These are phyloP conservation scores for Loriculus beryllinus DNA, from an alignment of 2,797 vertebrate genomes.

Conservation along the genomic window DNA sequence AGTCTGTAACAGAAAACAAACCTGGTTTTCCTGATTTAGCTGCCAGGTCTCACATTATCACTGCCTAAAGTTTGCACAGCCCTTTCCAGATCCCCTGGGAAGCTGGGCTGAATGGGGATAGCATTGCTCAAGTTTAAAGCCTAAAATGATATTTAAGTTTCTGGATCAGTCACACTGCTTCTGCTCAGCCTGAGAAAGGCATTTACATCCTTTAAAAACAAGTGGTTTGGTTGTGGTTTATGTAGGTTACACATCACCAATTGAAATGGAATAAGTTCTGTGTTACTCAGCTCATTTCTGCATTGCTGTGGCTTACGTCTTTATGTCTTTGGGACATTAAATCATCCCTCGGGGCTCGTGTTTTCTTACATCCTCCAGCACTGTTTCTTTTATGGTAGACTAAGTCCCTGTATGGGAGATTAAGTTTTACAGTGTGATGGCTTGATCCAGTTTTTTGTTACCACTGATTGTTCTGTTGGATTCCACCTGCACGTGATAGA, in stretches of 20 bases:
- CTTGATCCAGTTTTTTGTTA: not conserved
- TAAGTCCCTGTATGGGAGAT: constrained; percentile 8
- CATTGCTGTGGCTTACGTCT: not conserved
- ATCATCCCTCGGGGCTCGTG: not conserved
- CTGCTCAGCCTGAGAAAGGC: not conserved
- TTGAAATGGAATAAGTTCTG: not conserved
- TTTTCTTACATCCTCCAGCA: not conserved
- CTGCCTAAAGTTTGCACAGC: rapidly evolving
- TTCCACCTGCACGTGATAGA: not conserved
- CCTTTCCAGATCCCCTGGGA: not conserved
- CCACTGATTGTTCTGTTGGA: not conserved
- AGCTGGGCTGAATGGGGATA: not conserved
- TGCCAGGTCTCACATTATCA: not conserved
- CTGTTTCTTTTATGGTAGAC: constrained; percentile 9
- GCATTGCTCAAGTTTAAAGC: not conserved
- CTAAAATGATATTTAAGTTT: not conserved
- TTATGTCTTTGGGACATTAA: constrained; percentile 18
- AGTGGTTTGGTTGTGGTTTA: not conserved
- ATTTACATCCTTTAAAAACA: not conserved
- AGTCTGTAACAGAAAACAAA: not conserved
- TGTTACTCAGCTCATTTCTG: not conserved
- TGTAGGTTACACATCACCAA: not conserved
- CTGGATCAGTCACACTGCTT: not conserved
- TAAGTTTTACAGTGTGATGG: constrained; percentile 23
- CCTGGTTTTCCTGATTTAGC: not conserved